Evolutionary conservation across 1,140 invertebrate species (phyloP).

Genomic region (Euura saliciscinereae): DNA sequence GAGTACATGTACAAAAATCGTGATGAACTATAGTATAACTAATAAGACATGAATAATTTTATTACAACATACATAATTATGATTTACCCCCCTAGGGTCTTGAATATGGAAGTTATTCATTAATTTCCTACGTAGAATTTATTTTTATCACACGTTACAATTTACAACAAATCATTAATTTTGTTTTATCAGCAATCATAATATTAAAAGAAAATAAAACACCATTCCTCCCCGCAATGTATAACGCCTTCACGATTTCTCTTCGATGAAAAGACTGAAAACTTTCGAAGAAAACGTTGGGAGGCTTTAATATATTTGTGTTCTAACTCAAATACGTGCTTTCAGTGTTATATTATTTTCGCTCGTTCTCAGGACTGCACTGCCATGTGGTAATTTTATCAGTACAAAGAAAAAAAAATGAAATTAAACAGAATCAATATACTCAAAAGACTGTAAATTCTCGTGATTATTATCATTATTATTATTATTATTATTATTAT

Average conservation of each 20-base stretch:
- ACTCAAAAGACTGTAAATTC: background rate
- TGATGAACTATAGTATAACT: too few species aligned
- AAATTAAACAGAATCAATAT: too few species aligned
- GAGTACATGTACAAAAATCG: too few species aligned
- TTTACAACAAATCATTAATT: too few species aligned
- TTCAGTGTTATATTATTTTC: background rate
- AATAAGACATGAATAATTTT: too few species aligned
- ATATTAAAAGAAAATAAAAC: background rate
- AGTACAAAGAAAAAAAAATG: background rate
- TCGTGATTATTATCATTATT: background rate
- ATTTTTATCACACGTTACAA: too few species aligned
- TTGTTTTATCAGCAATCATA: too few species aligned
- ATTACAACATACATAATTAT: too few species aligned
- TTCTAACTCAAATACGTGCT: conserved; percentile 3
- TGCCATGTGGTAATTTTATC: background rate
- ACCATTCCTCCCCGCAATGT: background rate
- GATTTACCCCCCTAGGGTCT: too few species aligned
- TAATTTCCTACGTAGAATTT: too few species aligned
- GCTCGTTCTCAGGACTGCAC: background rate
- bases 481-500: background rate
- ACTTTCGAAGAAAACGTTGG: background rate
- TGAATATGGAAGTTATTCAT: too few species aligned
- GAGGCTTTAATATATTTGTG: conserved; percentile 1
- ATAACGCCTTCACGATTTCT: background rate
- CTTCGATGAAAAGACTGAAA: background rate